These are phyloP conservation scores for Augochlorella aurata DNA, from an alignment of 2,888 invertebrate species.

Conservation along the genomic window DNA sequence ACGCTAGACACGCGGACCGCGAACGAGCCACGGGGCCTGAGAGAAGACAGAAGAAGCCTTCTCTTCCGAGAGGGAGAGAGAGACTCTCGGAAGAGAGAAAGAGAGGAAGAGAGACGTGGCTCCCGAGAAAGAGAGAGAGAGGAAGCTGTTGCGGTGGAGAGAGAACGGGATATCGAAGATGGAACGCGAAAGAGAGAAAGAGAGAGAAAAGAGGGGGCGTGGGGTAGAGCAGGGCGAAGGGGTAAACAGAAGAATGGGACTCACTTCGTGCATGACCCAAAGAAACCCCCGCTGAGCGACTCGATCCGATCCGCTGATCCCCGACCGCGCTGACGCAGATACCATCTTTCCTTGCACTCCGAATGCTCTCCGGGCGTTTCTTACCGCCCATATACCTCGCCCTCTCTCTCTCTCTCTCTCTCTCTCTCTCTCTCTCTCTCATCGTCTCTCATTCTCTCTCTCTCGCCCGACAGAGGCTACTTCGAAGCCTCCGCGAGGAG, in stretches of 20 bases:
- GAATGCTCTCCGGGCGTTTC: constrained; percentile 73
- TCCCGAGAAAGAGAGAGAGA: no score
- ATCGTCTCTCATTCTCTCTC: background rate
- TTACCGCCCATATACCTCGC: constrained; percentile 70
- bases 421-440: background rate
- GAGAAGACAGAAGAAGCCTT: constrained; percentile 58
- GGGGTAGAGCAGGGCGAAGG: constrained; percentile 50
- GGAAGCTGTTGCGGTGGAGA: background rate
- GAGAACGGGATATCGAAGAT: background rate
- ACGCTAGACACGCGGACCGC: constrained; percentile 25
- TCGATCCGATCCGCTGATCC: constrained; percentile 81
- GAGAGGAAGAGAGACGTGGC: constrained; percentile 34
- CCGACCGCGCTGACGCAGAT: constrained; percentile 81
- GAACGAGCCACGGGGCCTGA: constrained; percentile 30
- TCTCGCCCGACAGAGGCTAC: background rate
- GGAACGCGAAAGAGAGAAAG: constrained; percentile 48
- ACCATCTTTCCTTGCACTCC: constrained; percentile 79
- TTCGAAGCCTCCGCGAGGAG: constrained; percentile 14
- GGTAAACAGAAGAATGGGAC: constrained; percentile 76
- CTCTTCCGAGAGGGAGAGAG: background rate
- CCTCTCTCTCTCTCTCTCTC: constrained; percentile 16
- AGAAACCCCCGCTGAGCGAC: constrained; percentile 81
- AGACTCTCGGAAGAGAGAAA: no score
- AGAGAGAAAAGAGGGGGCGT: constrained; percentile 36
- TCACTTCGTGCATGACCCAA: constrained; percentile 81